Evolutionary conservation across 2,113 vertebrate species (phyloP).

Genomic region (western clawed frog (Xenopus tropicalis)): UCB_Xtro_10.0 CM004446.2:99939501-99940000

Average conservation of each 20-base stretch:
- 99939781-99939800: not conserved
- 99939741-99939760: not conserved
- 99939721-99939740: slow-evolving; percentile 58
- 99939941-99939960: no score
- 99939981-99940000: no score
- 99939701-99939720: slow-evolving; percentile 99
- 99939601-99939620: slow-evolving; percentile 92
- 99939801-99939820: no score
- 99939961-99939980: no score
- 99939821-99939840: no score
- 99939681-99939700: slow-evolving; percentile 97
- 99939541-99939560: slow-evolving; percentile 69
- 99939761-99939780: no score
- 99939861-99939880: no score
- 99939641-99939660: slow-evolving; percentile 99
- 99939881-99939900: no score
- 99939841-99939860: no score
- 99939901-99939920: no score
- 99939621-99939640: slow-evolving; percentile 90
- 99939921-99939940: no score
- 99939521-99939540: slow-evolving; percentile 72
- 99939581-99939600: slow-evolving; percentile 70
- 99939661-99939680: slow-evolving; percentile 97
- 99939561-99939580: slow-evolving; percentile 83
- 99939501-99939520: slow-evolving; percentile 64